Conservation (phyloP, 2,797 vertebrate genomes). For the Smutsia gigantea region DNA sequence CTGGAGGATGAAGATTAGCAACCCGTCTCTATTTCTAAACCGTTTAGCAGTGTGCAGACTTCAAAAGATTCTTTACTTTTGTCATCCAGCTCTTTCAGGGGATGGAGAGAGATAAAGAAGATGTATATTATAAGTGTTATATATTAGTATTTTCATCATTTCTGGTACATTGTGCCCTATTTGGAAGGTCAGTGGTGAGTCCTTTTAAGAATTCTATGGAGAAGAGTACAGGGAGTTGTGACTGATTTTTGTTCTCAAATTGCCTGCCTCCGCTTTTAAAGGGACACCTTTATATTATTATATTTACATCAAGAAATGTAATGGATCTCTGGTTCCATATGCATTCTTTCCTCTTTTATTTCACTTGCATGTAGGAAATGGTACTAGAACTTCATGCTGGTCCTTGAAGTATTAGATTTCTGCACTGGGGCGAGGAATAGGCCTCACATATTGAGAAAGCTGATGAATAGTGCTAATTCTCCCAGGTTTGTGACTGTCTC, state of each 20-base stretch:
- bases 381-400: neutral
- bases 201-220: neutral
- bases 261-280: neutral
- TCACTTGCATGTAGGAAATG: neutral
- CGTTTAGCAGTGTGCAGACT: neutral
- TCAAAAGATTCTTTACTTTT: neutral
- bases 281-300: neutral
- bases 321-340: neutral
- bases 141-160: neutral
- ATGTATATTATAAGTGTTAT: neutral
- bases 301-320: neutral
- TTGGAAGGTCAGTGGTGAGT: neutral
- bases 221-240: neutral
- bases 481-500: neutral
- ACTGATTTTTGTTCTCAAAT: conserved; percentile 14
- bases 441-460: neutral
- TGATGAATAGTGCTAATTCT: neutral
- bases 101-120: neutral
- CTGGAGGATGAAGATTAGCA: neutral
- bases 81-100: neutral
- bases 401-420: neutral
- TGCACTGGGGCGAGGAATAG: neutral
- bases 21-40: neutral
- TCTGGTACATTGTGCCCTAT: neutral
- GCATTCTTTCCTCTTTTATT: neutral